These are phyloP conservation scores for Celastrina argiolus DNA, from an alignment of 2,888 invertebrate genomes.

Conservation along the genomic window DNA sequence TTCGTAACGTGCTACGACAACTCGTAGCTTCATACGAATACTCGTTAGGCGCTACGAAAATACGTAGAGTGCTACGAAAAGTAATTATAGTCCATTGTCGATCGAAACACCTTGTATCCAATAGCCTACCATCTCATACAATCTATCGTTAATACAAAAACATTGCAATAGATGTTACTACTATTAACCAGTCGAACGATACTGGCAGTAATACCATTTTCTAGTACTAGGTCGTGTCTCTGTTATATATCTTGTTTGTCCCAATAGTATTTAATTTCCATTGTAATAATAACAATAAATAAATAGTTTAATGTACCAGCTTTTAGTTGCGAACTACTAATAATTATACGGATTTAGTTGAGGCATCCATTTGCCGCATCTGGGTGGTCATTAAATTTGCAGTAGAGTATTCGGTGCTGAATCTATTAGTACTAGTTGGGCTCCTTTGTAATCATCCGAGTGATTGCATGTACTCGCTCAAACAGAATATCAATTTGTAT, in stretches of 20 bases:
- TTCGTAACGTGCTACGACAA: neutral
- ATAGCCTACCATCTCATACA: too few relatives aligned
- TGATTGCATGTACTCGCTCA: neutral
- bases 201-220: too few relatives aligned
- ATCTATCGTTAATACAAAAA: too few relatives aligned
- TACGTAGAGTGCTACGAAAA: neutral
- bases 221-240: too few relatives aligned
- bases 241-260: too few relatives aligned
- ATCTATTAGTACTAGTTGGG: neutral
- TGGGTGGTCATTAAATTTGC: neutral
- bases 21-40: neutral
- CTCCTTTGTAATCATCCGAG: conserved; percentile 1
- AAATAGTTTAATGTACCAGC: neutral
- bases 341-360: neutral
- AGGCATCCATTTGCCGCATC: neutral
- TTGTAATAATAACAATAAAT: neutral
- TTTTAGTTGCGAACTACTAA: neutral
- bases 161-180: too few relatives aligned
- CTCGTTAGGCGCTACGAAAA: neutral
- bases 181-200: too few relatives aligned
- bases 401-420: neutral
- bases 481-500: neutral
- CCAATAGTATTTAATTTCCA: too few relatives aligned
- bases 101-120: neutral
- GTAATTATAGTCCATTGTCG: neutral